Conservation (phyloP, 2,888 invertebrate genomes). For the Lypha dubia region DNA sequence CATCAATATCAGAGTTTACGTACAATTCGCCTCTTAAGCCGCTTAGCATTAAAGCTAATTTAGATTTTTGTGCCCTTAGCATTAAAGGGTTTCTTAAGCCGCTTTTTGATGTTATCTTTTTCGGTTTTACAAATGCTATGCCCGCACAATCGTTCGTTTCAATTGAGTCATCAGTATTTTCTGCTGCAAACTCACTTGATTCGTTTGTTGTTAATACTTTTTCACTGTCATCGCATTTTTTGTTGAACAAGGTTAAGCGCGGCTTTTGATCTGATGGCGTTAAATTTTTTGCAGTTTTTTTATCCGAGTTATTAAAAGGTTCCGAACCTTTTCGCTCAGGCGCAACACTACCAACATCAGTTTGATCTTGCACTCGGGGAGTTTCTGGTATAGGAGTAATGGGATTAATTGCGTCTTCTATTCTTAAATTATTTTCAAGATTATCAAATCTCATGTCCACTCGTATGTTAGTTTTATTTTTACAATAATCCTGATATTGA, state of each 20-base stretch:
- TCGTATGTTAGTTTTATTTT: slow-evolving; percentile 5
- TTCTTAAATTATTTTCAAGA: slow-evolving; percentile 71
- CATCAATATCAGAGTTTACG: slow-evolving; percentile 76
- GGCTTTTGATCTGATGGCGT: slow-evolving; percentile 72
- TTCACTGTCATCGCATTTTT: slow-evolving; percentile 74
- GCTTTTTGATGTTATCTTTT: slow-evolving; percentile 75
- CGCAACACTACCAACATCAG: slow-evolving; percentile 22
- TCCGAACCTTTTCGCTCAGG: slow-evolving; percentile 70
- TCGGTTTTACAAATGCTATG: slow-evolving; percentile 82
- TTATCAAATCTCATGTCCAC: slow-evolving; percentile 65
- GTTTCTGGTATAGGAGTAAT: slow-evolving; percentile 71
- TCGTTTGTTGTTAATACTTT: slow-evolving; percentile 66
- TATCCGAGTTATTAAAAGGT: slow-evolving; percentile 49
- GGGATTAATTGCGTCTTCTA: slow-evolving; percentile 63
- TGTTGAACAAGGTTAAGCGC: slow-evolving; percentile 82
- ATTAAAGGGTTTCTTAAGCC: slow-evolving; percentile 76
- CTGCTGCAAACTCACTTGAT: slow-evolving; percentile 55
- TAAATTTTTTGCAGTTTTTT: slow-evolving; percentile 1
- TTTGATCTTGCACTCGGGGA: slow-evolving; percentile 24
- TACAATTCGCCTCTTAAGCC: slow-evolving; percentile 81
- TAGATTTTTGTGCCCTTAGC: slow-evolving; percentile 80
- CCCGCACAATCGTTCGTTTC: slow-evolving; percentile 77
- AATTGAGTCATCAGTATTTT: slow-evolving; percentile 52
- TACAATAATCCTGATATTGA: background rate
- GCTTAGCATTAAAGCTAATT: slow-evolving; percentile 82